Evolutionary conservation across 2,888 invertebrate genomes (phyloP).

Genomic region (Hedychridium roseum): DNA sequence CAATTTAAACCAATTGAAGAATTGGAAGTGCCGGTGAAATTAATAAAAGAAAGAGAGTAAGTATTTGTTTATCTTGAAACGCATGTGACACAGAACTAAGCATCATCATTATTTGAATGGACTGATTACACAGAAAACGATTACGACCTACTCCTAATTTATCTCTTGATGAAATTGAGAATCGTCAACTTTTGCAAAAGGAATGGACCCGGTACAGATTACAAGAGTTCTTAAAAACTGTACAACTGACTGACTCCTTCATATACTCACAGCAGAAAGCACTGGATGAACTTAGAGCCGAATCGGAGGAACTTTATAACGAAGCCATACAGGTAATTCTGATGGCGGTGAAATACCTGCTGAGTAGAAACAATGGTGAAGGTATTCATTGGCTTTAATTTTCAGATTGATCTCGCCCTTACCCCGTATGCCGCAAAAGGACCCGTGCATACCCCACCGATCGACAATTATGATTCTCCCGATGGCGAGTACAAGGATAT

Average conservation of each 20-base stretch:
- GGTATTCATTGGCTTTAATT: too few relatives aligned
- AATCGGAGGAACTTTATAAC: constrained; percentile 87
- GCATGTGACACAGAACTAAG: too few relatives aligned
- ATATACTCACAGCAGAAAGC: constrained; percentile 79
- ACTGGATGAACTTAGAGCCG: constrained; percentile 78
- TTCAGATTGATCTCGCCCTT: constrained; percentile 75
- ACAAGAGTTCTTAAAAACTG: constrained; percentile 71
- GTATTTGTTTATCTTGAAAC: too few relatives aligned
- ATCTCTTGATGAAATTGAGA: constrained; percentile 73
- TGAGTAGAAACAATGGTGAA: too few relatives aligned
- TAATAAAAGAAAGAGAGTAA: constrained; percentile 74
- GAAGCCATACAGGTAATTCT: constrained; percentile 79
- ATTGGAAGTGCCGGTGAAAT: constrained; percentile 75
- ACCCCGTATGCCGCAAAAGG: constrained; percentile 77
- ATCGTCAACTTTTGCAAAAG: constrained; percentile 73
- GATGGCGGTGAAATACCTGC: not conserved
- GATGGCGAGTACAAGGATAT: constrained; percentile 92
- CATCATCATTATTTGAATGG: too few relatives aligned
- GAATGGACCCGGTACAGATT: constrained; percentile 79
- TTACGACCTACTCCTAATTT: too few relatives aligned
- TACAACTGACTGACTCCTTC: constrained; percentile 75
- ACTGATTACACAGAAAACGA: too few relatives aligned
- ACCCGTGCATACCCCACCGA: constrained; percentile 84
- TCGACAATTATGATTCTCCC: constrained; percentile 79
- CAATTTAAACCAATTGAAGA: constrained; percentile 93